A percentile compares a stretch with the other conserved stretches of the same genome.
Conservation (phyloP, 2,113 vertebrate species). For the Spilogale gracilis region DNA sequence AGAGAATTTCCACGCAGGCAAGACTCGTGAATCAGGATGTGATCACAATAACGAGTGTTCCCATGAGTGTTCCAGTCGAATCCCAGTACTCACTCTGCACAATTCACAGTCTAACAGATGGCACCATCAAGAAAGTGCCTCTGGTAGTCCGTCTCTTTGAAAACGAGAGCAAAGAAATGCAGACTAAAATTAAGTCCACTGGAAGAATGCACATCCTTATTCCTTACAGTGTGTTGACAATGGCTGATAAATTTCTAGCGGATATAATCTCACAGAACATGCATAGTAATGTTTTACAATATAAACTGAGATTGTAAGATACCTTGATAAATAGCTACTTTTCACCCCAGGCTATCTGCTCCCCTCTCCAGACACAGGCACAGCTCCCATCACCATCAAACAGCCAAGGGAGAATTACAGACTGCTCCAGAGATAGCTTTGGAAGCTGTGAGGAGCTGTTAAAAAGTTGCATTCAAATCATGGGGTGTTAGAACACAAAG, state of each 20-base stretch:
- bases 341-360: neutral
- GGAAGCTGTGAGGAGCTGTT: conserved; percentile 26
- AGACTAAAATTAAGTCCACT: conserved; percentile 54
- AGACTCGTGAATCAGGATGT: neutral
- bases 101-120: conserved; percentile 47
- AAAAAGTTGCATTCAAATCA: conserved; percentile 52
- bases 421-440: neutral
- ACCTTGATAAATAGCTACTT: conserved; percentile 59
- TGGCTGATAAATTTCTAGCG: conserved; percentile 55
- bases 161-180: conserved; percentile 66
- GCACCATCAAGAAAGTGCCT: conserved; percentile 59
- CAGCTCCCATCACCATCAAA: conserved; percentile 9
- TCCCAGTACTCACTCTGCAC: neutral
- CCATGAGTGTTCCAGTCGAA: neutral
- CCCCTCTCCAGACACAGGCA: neutral
- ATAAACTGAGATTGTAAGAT: conserved; percentile 65
- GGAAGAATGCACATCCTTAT: neutral
- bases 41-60: too few species aligned
- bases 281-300: conserved; percentile 25
- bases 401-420: conserved; percentile 53
- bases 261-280: conserved; percentile 63
- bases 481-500: neutral
- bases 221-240: conserved; percentile 59
- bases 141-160: conserved; percentile 51
- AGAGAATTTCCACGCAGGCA: neutral